Conservation (phyloP, 92 coral and sea anemone species). For the Diadumene lineata region DNA sequence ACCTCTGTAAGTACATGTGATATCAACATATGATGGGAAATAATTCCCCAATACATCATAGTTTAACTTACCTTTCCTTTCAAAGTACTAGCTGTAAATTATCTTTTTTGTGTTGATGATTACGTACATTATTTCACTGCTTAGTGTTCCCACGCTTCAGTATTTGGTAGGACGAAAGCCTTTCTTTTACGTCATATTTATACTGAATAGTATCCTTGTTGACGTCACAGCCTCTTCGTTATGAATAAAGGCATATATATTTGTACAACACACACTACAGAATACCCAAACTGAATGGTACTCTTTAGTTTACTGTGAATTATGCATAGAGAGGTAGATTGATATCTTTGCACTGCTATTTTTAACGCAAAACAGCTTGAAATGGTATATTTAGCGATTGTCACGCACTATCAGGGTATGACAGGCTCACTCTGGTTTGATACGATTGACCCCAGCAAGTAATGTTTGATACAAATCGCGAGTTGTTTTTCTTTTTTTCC, state of each 20-base stretch:
- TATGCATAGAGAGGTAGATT: not conserved
- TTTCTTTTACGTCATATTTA: not conserved
- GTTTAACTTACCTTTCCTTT: not conserved
- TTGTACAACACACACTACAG: not conserved
- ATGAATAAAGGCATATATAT: too few species aligned
- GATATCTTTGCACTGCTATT: not conserved
- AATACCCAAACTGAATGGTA: not conserved
- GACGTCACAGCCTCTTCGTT: not conserved
- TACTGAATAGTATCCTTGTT: not conserved
- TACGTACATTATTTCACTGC: not conserved
- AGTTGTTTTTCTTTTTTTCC: too few species aligned
- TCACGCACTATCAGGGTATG: too few species aligned
- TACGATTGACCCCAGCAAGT: too few species aligned
- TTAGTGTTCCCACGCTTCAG: not conserved
- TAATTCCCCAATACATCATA: too few species aligned
- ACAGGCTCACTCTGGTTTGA: too few species aligned
- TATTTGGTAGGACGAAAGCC: not conserved
- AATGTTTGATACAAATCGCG: too few species aligned
- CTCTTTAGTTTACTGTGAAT: not conserved
- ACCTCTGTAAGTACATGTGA: too few species aligned
- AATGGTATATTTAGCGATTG: too few species aligned
- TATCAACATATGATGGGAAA: too few species aligned
- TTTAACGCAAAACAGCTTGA: not conserved
- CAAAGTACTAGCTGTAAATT: not conserved
- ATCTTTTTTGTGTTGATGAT: not conserved